Conservation (phyloP, 1,140 invertebrate genomes). For the Batillaria attramentaria region DNA sequence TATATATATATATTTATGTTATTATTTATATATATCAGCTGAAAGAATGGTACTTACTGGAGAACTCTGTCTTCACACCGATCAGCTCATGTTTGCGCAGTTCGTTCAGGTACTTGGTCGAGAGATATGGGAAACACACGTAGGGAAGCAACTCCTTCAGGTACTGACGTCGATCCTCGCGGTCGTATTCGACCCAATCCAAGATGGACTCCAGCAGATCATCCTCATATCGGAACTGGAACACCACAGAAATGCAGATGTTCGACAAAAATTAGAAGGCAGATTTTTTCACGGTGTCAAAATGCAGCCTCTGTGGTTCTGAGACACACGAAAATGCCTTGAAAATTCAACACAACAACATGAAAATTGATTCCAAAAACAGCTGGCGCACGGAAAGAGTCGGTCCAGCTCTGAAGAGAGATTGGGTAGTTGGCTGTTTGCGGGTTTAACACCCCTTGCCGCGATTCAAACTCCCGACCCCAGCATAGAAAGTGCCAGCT, state of each 20-base stretch:
- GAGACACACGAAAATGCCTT: too few relatives aligned
- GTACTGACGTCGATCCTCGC: slow-evolving; percentile 8
- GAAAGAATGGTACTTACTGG: slow-evolving; percentile 10
- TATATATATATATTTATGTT: too few relatives aligned
- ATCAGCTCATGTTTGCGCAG: slow-evolving; percentile 31
- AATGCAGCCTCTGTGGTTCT: too few relatives aligned
- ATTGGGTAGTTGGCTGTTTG: too few relatives aligned
- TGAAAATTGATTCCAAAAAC: too few relatives aligned
- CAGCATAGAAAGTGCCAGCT: too few relatives aligned
- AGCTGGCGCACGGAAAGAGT: too few relatives aligned
- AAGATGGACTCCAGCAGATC: slow-evolving; percentile 46
- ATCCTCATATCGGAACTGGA: slow-evolving; percentile 42
- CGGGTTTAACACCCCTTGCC: too few relatives aligned
- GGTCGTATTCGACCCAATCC: slow-evolving; percentile 39
- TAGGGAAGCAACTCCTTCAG: slow-evolving; percentile 37
- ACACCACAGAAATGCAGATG: not conserved
- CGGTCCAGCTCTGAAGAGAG: too few relatives aligned
- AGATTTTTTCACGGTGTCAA: too few relatives aligned
- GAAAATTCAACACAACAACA: too few relatives aligned
- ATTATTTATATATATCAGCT: not conserved
- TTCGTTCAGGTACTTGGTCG: slow-evolving; percentile 20
- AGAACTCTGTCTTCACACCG: slow-evolving; percentile 1
- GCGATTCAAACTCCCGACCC: too few relatives aligned
- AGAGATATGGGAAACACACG: slow-evolving; percentile 35
- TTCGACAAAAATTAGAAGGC: not conserved